Conservation (phyloP, 2,797 vertebrate genomes). For the Apogon hyalosoma region DNA sequence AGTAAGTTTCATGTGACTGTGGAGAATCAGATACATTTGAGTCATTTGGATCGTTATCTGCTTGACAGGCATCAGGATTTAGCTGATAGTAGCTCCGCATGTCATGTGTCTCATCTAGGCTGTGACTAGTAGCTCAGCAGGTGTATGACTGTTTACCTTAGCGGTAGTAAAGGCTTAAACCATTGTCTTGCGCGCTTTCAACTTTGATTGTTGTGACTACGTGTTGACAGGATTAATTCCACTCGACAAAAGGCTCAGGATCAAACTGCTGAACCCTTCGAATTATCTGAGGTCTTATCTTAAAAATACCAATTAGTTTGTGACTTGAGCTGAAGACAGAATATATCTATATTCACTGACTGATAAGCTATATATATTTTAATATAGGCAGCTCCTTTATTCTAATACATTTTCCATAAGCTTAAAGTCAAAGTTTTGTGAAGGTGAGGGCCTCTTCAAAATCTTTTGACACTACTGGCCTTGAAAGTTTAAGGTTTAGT, state of each 20-base stretch:
- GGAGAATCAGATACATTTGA: constrained; percentile 2
- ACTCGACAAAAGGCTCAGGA: not conserved
- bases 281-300: not conserved
- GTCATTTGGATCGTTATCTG: constrained; percentile 26
- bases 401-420: too few relatives aligned
- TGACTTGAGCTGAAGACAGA: not conserved
- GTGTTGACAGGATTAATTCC: not conserved
- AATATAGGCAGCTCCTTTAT: too few relatives aligned
- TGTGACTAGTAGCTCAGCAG: not conserved
- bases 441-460: too few relatives aligned
- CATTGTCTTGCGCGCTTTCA: not conserved
- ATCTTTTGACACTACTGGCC: too few relatives aligned
- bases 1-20: not conserved
- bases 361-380: too few relatives aligned
- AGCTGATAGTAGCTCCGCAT: not conserved
- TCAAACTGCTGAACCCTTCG: not conserved
- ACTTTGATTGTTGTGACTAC: not conserved
- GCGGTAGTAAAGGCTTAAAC: not conserved
- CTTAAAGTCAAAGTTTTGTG: too few relatives aligned
- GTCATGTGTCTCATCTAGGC: not conserved
- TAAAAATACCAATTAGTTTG: not conserved
- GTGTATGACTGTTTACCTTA: not conserved
- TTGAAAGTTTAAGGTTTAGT: too few relatives aligned
- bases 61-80: not conserved
- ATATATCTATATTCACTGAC: too few relatives aligned